These are phyloP conservation scores for Hephaestus fuliginosus DNA, from an alignment of 2,797 vertebrate genomes.

Conservation along the genomic window DNA sequence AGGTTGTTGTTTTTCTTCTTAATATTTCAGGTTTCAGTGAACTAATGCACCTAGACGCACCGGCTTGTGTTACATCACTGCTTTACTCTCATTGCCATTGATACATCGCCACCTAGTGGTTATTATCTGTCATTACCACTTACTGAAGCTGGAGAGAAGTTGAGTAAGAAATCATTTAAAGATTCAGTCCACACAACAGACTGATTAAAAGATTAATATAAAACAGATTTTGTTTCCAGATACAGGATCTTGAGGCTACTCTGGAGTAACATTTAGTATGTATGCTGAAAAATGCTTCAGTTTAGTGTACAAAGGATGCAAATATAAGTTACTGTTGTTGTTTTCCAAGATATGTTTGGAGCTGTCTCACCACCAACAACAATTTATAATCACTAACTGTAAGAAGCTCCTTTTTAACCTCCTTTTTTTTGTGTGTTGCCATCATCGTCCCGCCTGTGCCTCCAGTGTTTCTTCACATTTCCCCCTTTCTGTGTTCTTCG, in stretches of 20 bases:
- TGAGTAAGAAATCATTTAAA: slow-evolving; percentile 1
- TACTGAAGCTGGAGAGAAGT: neutral
- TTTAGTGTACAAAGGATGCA: neutral
- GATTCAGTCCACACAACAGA: neutral
- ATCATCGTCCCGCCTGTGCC: too few relatives aligned
- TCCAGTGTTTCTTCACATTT: too few relatives aligned
- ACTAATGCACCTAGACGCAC: neutral
- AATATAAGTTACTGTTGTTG: too few relatives aligned
- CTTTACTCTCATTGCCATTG: slow-evolving; percentile 10
- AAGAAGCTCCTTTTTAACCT: neutral
- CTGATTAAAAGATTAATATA: neutral
- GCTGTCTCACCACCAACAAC: too few relatives aligned
- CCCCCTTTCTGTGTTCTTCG: too few relatives aligned
- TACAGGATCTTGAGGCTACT: neutral
- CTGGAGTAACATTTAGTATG: neutral
- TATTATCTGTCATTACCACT: slow-evolving; percentile 8
- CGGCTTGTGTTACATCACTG: accelerated
- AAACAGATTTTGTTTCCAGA: neutral
- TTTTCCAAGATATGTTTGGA: too few relatives aligned
- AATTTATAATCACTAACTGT: neutral
- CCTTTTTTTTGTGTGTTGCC: too few relatives aligned
- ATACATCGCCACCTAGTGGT: slow-evolving; percentile 55
- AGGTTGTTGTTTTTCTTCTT: neutral
- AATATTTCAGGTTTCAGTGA: neutral
- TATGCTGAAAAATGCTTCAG: neutral